Percentiles rank a stretch among this genome's conserved stretches.
Evolutionary conservation across 2,888 invertebrate genomes (phyloP).

Genomic region (Tachina grossa): DNA sequence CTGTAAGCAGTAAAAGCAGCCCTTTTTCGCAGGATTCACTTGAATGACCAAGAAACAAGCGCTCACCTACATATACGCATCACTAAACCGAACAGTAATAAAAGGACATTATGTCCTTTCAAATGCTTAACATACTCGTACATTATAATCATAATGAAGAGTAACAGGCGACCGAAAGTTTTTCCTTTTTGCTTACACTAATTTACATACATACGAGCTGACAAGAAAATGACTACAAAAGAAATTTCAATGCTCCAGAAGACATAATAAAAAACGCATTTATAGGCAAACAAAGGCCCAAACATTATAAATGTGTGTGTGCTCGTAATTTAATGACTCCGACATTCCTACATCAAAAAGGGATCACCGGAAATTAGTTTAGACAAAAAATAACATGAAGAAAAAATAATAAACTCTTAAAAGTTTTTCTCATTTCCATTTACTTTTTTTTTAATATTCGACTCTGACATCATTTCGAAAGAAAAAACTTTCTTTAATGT

Average conservation of each 20-base stretch:
- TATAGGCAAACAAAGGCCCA: neutral
- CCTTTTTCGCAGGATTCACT: conserved; percentile 67
- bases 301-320: conserved; percentile 39
- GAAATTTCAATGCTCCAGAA: conserved; percentile 35
- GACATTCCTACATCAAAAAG: conserved; percentile 42
- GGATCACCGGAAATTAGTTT: conserved; percentile 66
- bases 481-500: neutral
- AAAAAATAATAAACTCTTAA: conserved; percentile 33
- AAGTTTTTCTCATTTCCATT: conserved; percentile 27
- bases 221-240: conserved; percentile 38
- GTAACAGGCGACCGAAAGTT: conserved; percentile 30
- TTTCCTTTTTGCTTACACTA: neutral
- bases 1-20: conserved; percentile 33
- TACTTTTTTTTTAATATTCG: conserved; percentile 34
- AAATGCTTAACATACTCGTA: conserved; percentile 57
- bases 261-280: conserved; percentile 25
- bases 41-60: conserved; percentile 53
- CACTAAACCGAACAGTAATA: conserved; percentile 44
- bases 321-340: conserved; percentile 56
- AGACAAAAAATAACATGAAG: conserved; percentile 42
- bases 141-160: conserved; percentile 64
- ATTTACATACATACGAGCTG: conserved; percentile 40
- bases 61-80: conserved; percentile 38
- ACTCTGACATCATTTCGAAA: conserved; percentile 22
- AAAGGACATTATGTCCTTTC: conserved; percentile 59